Conservation (phyloP, 2,888 invertebrate genomes). For the Dysmachus trigonus region DNA sequence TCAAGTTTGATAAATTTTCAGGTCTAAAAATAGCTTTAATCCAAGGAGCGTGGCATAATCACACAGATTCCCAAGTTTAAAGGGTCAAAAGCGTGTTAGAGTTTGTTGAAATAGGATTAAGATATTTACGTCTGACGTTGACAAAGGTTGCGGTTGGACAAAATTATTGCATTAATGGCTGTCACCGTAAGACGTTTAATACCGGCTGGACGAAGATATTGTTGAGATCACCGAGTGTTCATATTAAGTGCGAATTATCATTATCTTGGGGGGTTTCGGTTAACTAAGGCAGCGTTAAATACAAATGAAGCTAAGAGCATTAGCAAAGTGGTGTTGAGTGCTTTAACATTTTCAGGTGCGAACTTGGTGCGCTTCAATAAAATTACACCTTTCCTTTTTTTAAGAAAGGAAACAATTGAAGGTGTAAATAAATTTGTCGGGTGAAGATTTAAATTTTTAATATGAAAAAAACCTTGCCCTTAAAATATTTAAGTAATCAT, state of each 20-base stretch:
- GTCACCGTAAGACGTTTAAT: not conserved
- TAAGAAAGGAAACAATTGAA: not conserved
- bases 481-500: too few relatives aligned
- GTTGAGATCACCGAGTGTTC: not conserved
- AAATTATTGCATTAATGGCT: conserved; percentile 10
- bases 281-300: not conserved
- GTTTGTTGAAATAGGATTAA: not conserved
- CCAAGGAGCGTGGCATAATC: not conserved
- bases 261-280: not conserved
- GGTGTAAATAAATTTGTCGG: not conserved
- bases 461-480: not conserved
- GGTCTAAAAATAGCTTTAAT: not conserved
- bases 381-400: not conserved
- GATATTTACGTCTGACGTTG: conserved; percentile 6
- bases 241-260: not conserved
- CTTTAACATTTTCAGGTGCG: not conserved
- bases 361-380: not conserved
- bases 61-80: not conserved
- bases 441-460: not conserved
- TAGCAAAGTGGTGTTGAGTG: not conserved
- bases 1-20: not conserved
- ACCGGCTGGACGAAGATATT: not conserved
- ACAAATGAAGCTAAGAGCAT: not conserved
- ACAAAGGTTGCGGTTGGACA: not conserved
- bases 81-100: not conserved